These are phyloP conservation scores for Synergus itoensis DNA, from an alignment of 2,888 invertebrate species.

Conservation along the genomic window DNA sequence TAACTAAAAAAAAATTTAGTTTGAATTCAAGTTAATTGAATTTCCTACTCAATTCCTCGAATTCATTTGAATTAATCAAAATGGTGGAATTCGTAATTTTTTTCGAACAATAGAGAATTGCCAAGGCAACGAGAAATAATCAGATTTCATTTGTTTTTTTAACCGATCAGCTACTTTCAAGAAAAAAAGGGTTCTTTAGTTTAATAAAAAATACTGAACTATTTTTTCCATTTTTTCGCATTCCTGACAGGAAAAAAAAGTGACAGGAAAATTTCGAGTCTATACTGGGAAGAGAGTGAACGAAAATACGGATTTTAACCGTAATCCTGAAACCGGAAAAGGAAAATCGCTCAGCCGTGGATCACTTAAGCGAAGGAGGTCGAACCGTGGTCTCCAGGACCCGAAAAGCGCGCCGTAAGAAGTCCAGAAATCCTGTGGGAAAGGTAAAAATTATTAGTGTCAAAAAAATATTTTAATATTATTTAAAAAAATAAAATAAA, in stretches of 20 bases:
- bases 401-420: conserved; percentile 70
- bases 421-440: conserved; percentile 61
- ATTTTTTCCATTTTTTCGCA: not conserved
- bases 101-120: conserved; percentile 10
- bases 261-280: not conserved
- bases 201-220: not conserved
- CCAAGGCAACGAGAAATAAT: conserved; percentile 17
- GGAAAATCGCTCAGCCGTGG: conserved; percentile 58
- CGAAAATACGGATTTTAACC: not conserved
- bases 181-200: not conserved
- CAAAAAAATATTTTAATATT: not conserved
- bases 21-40: too few species aligned
- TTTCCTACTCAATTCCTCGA: not conserved
- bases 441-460: conserved; percentile 57
- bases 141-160: conserved; percentile 30
- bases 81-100: not conserved
- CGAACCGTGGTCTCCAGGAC: conserved; percentile 64
- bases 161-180: not conserved
- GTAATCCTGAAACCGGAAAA: conserved; percentile 47
- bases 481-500: not conserved
- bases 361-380: conserved; percentile 62
- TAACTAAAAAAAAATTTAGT: too few species aligned
- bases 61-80: not conserved
- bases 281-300: not conserved
- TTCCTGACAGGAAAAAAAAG: not conserved